These are phyloP conservation scores for Eulemur rubriventer DNA, from an alignment of 2,797 vertebrate species.

Conservation along the genomic window DNA sequence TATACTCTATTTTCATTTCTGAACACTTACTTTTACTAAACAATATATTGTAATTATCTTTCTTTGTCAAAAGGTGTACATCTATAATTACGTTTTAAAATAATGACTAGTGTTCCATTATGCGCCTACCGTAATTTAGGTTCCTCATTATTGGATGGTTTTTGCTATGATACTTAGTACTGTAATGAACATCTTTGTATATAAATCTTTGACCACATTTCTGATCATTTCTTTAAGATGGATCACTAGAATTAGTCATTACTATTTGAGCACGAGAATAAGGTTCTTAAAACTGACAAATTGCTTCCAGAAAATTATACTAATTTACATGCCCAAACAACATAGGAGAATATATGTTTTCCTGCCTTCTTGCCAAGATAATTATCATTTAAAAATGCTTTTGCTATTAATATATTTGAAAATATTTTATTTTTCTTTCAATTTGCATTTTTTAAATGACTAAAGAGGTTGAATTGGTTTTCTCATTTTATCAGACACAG, in stretches of 20 bases:
- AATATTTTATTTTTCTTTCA: neutral
- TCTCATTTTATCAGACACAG: neutral
- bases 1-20: neutral
- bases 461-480: neutral
- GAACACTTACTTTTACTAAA: neutral
- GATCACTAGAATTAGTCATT: neutral
- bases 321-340: neutral
- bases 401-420: slow-evolving; percentile 3
- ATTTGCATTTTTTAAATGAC: neutral
- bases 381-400: neutral
- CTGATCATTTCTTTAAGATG: neutral
- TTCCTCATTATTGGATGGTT: neutral
- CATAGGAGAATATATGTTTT: neutral
- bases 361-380: neutral
- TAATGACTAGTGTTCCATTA: neutral
- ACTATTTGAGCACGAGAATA: neutral
- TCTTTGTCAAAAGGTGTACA: neutral
- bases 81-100: neutral
- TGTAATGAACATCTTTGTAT: neutral
- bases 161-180: neutral
- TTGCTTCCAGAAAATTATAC: neutral
- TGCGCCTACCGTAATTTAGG: neutral
- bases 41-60: neutral
- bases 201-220: neutral
- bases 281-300: neutral